These are phyloP conservation scores for Phaonia tiefii DNA, from an alignment of 2,888 invertebrate species.

Conservation along the genomic window DNA sequence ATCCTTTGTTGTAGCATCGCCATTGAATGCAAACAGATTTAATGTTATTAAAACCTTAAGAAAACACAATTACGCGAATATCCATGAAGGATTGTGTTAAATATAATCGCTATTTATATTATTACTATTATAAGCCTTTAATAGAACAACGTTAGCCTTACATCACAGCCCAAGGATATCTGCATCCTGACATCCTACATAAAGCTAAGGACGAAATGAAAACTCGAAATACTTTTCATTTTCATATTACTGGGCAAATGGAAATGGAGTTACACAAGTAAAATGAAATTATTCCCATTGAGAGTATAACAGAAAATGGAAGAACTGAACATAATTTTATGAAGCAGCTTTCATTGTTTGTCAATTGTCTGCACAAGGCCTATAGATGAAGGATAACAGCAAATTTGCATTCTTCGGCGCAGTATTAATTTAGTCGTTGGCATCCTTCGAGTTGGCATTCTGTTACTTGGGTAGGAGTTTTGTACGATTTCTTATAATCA, in stretches of 20 bases:
- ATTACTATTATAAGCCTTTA: conserved; percentile 23
- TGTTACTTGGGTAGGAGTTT: too few species aligned
- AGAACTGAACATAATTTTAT: conserved; percentile 17
- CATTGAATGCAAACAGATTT: conserved; percentile 28
- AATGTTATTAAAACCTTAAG: conserved; percentile 27
- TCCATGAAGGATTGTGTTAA: conserved; percentile 41
- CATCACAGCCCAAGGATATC: conserved; percentile 53
- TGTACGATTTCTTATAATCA: neutral
- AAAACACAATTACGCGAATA: conserved; percentile 28
- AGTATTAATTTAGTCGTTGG: too few species aligned
- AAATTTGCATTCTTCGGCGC: neutral
- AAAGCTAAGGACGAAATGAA: conserved; percentile 8
- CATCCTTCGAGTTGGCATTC: too few species aligned
- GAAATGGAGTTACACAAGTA: neutral
- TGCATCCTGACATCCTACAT: neutral
- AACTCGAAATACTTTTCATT: conserved; percentile 59
- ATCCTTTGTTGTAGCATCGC: neutral
- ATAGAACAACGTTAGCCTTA: neutral
- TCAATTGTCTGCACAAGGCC: conserved; percentile 44
- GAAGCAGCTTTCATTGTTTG: conserved; percentile 49
- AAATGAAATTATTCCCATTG: too few species aligned
- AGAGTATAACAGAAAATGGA: neutral
- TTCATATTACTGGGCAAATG: conserved; percentile 21
- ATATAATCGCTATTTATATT: conserved; percentile 10
- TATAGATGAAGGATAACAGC: neutral